Base-by-base conservation (phyloP, 2,797 vertebrate genomes). In the Anabacerthia variegaticeps region DNA sequence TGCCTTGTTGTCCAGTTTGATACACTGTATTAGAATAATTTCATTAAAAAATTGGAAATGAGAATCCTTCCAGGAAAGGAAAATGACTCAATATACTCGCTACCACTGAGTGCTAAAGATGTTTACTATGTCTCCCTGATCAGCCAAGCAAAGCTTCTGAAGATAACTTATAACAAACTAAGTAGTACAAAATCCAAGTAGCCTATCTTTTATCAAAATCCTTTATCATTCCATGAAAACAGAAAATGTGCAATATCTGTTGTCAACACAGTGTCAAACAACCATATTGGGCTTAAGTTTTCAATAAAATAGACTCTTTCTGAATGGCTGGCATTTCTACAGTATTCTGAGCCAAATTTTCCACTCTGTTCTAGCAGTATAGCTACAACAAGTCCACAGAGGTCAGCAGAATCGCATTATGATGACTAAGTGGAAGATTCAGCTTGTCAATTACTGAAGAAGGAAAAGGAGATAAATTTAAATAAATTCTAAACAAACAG, bases 261-360 rank as follows among this genome's bases (percentile, higher is more conserved):
- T 97, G 95, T 96, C 96, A 96, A 95, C 94, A 96, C 92, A 92
- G 80, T 97, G 94, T 97, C 96, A 97, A 95, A 59, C 88, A 95
- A 96, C 91, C 89, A 95, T 95, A 95, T 94, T 90, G 83, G 96
- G 73, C 73, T 93, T 75, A 88, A 81, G 46, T 89, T 92, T 97
- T 95, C 93, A 89, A 85, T 92, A 95, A 96, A 94, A 93, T 86
- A 96, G 72, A 77, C 66, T 88, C 54, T 72, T 92, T 67, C 51
- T 81, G 83, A 95, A 88, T 88, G 54, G 90, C 67, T 95, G 95
- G 88, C 94, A 93, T 95, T 96, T 94, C 88, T 84, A 83, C 94
- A 90, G 72, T 46, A 92, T 81, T 95, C 77, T 44, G 79, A 97
- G 93, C 88, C 94, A 96, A 95, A 79, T 95, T 95, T 85, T 94